Conservation (phyloP, 1,140 invertebrate genomes). For the Lucilia sericata region DNA sequence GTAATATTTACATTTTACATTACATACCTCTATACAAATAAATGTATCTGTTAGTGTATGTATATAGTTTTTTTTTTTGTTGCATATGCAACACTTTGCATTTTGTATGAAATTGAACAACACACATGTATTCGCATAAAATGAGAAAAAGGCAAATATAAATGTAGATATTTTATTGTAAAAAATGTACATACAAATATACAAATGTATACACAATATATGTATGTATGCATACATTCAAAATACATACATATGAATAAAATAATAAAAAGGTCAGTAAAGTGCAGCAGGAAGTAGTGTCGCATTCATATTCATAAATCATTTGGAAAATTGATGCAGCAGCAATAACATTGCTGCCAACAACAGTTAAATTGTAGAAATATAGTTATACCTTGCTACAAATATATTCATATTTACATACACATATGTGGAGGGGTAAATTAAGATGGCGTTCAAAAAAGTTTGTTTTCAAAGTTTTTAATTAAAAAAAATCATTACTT, state of each 20-base stretch:
- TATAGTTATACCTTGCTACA: neutral
- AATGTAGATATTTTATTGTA: neutral
- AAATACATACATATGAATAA: slow-evolving; percentile 28
- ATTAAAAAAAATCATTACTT: too few relatives aligned
- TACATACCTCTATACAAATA: neutral
- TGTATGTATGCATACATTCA: neutral
- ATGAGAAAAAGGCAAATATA: neutral
- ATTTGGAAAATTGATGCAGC: slow-evolving; percentile 52
- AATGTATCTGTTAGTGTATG: neutral
- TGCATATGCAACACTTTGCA: neutral
- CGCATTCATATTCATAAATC: slow-evolving; percentile 65
- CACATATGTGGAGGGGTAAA: neutral
- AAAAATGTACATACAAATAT: neutral
- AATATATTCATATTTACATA: neutral
- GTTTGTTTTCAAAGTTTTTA: too few relatives aligned
- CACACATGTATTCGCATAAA: too few relatives aligned
- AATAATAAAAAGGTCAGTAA: slow-evolving; percentile 12
- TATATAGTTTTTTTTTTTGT: neutral
- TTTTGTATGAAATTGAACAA: too few relatives aligned
- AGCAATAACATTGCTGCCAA: slow-evolving; percentile 23
- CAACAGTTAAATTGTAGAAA: slow-evolving; percentile 13
- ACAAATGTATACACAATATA: neutral
- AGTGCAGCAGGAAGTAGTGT: slow-evolving; percentile 58
- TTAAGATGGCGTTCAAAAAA: too few relatives aligned
- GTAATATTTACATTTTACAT: neutral